These are phyloP conservation scores for Oreochromis spilurus DNA, from an alignment of 2,113 vertebrate genomes.

Conservation along the genomic window DNA sequence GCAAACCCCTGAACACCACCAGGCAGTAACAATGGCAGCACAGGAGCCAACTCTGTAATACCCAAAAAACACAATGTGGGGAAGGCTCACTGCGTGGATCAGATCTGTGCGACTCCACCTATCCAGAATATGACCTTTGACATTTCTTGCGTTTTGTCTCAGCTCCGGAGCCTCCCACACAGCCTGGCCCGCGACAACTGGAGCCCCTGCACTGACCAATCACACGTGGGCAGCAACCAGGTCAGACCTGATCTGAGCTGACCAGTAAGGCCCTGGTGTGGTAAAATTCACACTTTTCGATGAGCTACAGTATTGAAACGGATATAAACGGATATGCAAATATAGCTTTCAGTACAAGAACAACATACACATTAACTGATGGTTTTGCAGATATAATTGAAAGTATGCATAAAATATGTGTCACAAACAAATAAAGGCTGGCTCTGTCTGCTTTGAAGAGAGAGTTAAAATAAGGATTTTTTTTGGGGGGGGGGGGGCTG, in stretches of 20 bases:
- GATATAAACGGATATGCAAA: conserved; percentile 51
- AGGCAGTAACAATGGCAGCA: conserved; percentile 39
- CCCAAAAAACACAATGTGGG: not conserved
- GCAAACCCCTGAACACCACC: conserved; percentile 34
- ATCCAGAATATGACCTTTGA: conserved; percentile 31
- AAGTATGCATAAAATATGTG: conserved; percentile 45
- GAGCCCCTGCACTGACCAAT: conserved; percentile 1
- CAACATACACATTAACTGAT: conserved; percentile 45
- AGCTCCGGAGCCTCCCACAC: not conserved
- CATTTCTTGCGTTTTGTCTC: conserved; percentile 4
- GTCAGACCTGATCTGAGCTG: not conserved
- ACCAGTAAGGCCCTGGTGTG: conserved; percentile 41
- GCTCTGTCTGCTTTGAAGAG: conserved; percentile 38
- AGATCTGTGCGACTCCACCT: not conserved
- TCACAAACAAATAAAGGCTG: conserved; percentile 47
- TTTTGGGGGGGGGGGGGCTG: not conserved
- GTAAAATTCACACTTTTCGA: conserved; percentile 47
- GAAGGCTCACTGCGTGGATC: not conserved
- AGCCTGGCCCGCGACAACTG: not conserved
- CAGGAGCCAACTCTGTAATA: conserved; percentile 14
- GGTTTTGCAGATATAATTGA: conserved; percentile 53
- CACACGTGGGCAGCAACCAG: not conserved
- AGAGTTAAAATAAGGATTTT: not conserved
- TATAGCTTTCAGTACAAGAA: conserved; percentile 57
- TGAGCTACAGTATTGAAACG: conserved; percentile 60